Conservation (phyloP, 2,797 vertebrate species). For the Eutrigla gurnardus region DNA sequence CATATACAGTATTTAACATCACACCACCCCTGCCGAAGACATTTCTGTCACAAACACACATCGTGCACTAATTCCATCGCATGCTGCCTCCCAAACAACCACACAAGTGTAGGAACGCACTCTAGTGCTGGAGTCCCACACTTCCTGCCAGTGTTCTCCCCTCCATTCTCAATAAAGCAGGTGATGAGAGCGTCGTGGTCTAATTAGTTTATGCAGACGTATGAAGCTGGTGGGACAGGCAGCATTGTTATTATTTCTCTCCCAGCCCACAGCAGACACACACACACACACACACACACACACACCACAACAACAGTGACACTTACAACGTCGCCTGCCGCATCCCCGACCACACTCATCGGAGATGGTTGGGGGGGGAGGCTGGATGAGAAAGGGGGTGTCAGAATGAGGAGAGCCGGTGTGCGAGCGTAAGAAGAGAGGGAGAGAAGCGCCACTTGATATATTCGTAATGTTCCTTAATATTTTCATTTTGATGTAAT, state of each 20-base stretch:
- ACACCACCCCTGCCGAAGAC: conserved; percentile 32
- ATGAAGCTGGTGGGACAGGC: conserved; percentile 92
- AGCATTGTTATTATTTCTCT: conserved; percentile 93
- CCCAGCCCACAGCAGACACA: conserved; percentile 70
- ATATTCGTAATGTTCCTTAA: conserved; percentile 99
- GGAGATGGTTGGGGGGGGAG: conserved; percentile 73
- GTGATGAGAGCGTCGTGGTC: conserved; percentile 85
- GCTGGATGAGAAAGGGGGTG: conserved; percentile 75
- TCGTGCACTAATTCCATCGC: conserved; percentile 63
- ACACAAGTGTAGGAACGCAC: conserved; percentile 59
- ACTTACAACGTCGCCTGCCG: conserved; percentile 79
- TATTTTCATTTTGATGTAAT: conserved; percentile 99
- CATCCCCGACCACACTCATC: conserved; percentile 86
- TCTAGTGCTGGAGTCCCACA: conserved; percentile 60
- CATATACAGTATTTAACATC: conserved; percentile 40
- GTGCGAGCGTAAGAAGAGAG: conserved; percentile 71
- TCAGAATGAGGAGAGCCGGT: conserved; percentile 66
- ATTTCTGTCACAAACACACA: conserved; percentile 44
- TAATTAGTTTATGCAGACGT: conserved; percentile 94
- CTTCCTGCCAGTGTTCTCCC: conserved; percentile 68
- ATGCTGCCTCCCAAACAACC: conserved; percentile 58
- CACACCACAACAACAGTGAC: conserved; percentile 74
- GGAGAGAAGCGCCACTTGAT: conserved; percentile 93
- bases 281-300: conserved; percentile 59
- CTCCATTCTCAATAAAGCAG: conserved; percentile 87